Conservation (phyloP, 2,888 invertebrate genomes). For the Drosophila bunnanda region DNA sequence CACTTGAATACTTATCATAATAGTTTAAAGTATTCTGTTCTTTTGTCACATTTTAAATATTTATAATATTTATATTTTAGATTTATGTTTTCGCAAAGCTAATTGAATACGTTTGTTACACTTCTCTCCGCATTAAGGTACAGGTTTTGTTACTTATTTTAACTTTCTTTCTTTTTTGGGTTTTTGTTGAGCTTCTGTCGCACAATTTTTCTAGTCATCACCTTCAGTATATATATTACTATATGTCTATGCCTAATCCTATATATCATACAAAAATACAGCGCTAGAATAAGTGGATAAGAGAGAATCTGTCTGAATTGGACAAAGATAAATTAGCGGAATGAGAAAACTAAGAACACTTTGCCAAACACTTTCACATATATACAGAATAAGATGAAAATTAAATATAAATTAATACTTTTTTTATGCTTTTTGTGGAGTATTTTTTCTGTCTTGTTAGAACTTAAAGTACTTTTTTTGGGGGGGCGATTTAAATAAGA, state of each 20-base stretch:
- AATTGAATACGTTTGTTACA: constrained; percentile 68
- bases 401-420: constrained; percentile 62
- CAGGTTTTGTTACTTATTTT: constrained; percentile 41
- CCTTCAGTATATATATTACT: not conserved
- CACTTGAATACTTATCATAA: constrained; percentile 35
- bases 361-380: constrained; percentile 20
- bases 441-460: constrained; percentile 47
- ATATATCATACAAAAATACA: constrained; percentile 29
- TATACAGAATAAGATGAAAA: constrained; percentile 27
- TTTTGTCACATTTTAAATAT: constrained; percentile 32
- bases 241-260: constrained; percentile 12
- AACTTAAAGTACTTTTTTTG: constrained; percentile 49
- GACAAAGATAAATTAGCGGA: constrained; percentile 20
- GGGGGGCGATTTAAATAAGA: constrained; percentile 21
- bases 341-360: constrained; percentile 20
- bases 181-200: constrained; percentile 33
- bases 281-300: constrained; percentile 9
- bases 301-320: constrained; percentile 12
- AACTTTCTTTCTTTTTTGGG: constrained; percentile 24
- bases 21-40: constrained; percentile 20
- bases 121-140: constrained; percentile 64
- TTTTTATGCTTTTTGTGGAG: constrained; percentile 62
- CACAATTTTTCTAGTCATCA: constrained; percentile 31
- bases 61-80: constrained; percentile 34
- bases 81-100: constrained; percentile 63